phyloP scores from a whole-genome alignment of 2,797 vertebrate genomes.

The Oceanodroma leucorhoa region DNA sequence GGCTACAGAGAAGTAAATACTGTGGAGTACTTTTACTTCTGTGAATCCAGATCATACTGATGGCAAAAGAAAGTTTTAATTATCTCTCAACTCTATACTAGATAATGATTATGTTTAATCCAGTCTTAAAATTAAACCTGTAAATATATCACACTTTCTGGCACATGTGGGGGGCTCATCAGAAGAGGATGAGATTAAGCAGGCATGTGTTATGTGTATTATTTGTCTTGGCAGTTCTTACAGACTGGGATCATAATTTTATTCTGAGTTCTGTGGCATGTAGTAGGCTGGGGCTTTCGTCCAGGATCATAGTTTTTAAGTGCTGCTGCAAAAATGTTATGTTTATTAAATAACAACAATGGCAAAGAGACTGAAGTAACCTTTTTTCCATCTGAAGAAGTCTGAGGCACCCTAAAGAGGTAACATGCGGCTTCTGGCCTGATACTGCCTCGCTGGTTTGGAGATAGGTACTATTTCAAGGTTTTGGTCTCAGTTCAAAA shows the following conservation, averaged over 20 bases:
- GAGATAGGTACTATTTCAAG: not conserved
- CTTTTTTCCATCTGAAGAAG: not conserved
- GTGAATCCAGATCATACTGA: not conserved
- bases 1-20: not conserved
- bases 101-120: not conserved
- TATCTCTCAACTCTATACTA: not conserved
- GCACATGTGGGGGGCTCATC: not conserved
- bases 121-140: not conserved
- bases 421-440: not conserved
- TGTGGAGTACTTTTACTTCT: not conserved
- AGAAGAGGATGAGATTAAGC: not conserved
- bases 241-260: not conserved
- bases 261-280: not conserved
- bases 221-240: not conserved
- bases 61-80: not conserved
- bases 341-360: not conserved
- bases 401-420: not conserved
- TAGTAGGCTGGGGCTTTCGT: not conserved
- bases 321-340: not conserved
- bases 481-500: conserved; percentile 2
- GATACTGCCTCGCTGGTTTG: not conserved
- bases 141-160: not conserved
- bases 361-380: not conserved
- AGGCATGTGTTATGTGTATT: not conserved
- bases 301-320: not conserved